Percentiles rank a stretch among this genome's conserved stretches.
Conservation (phyloP, 2,888 invertebrate species). For the Thymelicus lineola region DNA sequence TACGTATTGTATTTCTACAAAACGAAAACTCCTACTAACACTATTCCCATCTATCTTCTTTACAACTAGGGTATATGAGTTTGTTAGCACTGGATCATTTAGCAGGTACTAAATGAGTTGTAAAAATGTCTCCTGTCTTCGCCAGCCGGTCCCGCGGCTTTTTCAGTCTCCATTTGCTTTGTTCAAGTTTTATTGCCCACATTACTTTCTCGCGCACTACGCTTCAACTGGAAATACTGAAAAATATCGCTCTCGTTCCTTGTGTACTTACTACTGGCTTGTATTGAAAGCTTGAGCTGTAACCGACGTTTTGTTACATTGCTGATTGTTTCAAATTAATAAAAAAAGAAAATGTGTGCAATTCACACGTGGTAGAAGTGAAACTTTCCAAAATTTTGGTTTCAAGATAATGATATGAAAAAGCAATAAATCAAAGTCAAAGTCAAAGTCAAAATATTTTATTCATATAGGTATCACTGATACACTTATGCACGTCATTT, state of each 20-base stretch:
- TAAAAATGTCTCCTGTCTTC: slow-evolving; percentile 19
- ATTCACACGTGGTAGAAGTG: no score
- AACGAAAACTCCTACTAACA: no score
- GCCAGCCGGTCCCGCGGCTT: slow-evolving; percentile 22
- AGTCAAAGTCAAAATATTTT: no score
- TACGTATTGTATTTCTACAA: no score
- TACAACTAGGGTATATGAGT: background rate
- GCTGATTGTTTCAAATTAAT: background rate
- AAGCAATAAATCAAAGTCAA: no score
- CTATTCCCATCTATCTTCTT: background rate
- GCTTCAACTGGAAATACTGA: slow-evolving; percentile 26
- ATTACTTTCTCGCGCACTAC: slow-evolving; percentile 24
- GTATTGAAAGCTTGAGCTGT: background rate
- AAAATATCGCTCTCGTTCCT: slow-evolving; percentile 23
- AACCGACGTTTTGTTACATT: background rate
- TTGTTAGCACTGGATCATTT: background rate
- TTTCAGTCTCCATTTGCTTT: slow-evolving; percentile 33
- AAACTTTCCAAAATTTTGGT: no score
- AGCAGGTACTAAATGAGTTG: slow-evolving; percentile 6
- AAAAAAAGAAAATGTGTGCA: no score
- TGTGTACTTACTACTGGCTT: slow-evolving; percentile 10
- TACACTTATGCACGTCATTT: no score
- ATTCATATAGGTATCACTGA: no score
- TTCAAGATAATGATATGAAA: no score
- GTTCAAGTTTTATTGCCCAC: slow-evolving; percentile 34